Evolutionary conservation across 2,888 invertebrate species (phyloP).

Genomic region (Nephrotoma appendiculata): DNA sequence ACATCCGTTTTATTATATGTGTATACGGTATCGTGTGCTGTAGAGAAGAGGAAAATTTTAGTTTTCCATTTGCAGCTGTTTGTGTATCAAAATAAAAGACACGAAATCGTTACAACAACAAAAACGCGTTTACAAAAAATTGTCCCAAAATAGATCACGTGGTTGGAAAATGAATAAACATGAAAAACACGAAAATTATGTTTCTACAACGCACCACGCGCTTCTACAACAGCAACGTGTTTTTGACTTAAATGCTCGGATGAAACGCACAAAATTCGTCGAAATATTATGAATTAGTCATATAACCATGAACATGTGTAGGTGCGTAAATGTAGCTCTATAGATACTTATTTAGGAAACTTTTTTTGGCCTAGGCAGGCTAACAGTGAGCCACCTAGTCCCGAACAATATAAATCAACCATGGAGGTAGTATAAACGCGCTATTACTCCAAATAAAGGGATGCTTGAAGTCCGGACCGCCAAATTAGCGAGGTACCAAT

Average conservation of each 20-base stretch:
- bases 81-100: not conserved
- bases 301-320: too few species aligned
- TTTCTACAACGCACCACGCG: not conserved
- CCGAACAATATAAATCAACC: too few species aligned
- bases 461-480: too few species aligned
- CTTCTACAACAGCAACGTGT: not conserved
- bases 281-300: too few species aligned
- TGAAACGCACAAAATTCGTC: too few species aligned
- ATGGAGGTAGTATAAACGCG: too few species aligned
- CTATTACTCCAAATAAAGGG: too few species aligned
- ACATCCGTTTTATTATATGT: not conserved
- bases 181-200: not conserved
- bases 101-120: not conserved
- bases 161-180: not conserved
- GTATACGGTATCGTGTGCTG: not conserved
- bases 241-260: not conserved
- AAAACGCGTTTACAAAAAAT: not conserved
- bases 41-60: not conserved
- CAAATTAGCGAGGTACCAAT: too few species aligned
- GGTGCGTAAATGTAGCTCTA: too few species aligned
- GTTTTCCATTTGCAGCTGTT: not conserved
- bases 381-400: too few species aligned
- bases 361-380: too few species aligned
- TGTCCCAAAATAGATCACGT: conserved; percentile 2
- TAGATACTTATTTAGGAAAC: too few species aligned